Evolutionary conservation across 2,888 invertebrate species (phyloP).

Genomic region (Caenorhabditis japonica): DNA sequence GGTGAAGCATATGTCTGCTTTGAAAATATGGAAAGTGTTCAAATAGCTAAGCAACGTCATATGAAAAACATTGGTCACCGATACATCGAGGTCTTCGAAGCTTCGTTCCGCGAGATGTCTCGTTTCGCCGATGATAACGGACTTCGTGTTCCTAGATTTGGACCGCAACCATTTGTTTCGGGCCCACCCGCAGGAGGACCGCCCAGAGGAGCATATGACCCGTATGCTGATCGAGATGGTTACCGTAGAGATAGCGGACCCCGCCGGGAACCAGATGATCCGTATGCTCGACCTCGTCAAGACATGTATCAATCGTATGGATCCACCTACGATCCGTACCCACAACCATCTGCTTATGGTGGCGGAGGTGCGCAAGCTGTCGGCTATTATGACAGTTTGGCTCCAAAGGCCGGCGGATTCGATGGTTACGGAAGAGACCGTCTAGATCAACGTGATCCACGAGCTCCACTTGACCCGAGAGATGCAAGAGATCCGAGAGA

Average conservation of each 20-base stretch:
- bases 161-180: slow-evolving; percentile 31
- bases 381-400: slow-evolving; percentile 25
- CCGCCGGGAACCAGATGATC: slow-evolving; percentile 28
- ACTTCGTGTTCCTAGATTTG: slow-evolving; percentile 42
- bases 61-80: slow-evolving; percentile 62
- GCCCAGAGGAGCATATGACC: slow-evolving; percentile 31
- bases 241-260: slow-evolving; percentile 4
- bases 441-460: slow-evolving; percentile 25
- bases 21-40: slow-evolving; percentile 44
- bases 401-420: slow-evolving; percentile 9
- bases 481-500: slow-evolving; percentile 7
- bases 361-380: slow-evolving; percentile 7
- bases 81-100: slow-evolving; percentile 63
- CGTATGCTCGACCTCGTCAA: slow-evolving; percentile 32
- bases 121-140: slow-evolving; percentile 51
- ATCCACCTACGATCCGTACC: slow-evolving; percentile 27
- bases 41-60: slow-evolving; percentile 53
- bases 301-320: too few species aligned
- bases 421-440: slow-evolving; percentile 14
- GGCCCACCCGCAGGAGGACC: slow-evolving; percentile 12
- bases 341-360: slow-evolving; percentile 5
- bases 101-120: slow-evolving; percentile 46
- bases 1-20: slow-evolving; percentile 60
- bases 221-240: slow-evolving; percentile 12
- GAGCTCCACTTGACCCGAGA: slow-evolving; percentile 16